These are phyloP conservation scores for Prunella fulvescens DNA, from an alignment of 2,113 vertebrate species.

Conservation along the genomic window DNA sequence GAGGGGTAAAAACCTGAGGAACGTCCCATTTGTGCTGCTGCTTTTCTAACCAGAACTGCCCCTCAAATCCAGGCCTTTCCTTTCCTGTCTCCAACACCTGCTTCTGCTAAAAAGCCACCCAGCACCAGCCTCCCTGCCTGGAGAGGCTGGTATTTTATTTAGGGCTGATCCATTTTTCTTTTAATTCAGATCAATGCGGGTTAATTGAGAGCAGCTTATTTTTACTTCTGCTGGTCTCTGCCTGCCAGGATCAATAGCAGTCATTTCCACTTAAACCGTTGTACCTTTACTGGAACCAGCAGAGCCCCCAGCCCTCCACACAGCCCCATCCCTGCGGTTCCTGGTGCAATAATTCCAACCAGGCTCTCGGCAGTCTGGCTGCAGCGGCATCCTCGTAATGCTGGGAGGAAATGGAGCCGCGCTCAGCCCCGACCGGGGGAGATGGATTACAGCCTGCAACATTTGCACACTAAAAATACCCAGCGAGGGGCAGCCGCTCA, in stretches of 20 bases:
- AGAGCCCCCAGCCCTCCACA: background rate
- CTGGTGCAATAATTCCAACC: background rate
- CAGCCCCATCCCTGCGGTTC: background rate
- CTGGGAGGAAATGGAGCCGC: background rate
- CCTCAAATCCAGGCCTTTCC: background rate
- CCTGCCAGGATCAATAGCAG: conserved; percentile 68
- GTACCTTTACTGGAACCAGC: conserved; percentile 66
- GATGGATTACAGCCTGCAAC: background rate
- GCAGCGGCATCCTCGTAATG: conserved; percentile 30
- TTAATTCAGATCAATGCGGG: conserved; percentile 69
- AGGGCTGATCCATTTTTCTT: conserved; percentile 51
- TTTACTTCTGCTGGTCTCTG: conserved; percentile 60
- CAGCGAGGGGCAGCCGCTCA: background rate
- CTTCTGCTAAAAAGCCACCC: background rate
- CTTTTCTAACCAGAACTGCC: background rate
- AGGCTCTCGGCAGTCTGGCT: background rate
- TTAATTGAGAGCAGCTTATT: conserved; percentile 72
- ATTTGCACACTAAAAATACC: conserved; percentile 32
- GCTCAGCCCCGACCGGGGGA: background rate
- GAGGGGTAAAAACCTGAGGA: background rate
- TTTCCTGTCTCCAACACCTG: background rate
- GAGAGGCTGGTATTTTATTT: conserved; percentile 5
- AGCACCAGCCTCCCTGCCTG: background rate
- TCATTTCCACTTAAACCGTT: conserved; percentile 67
- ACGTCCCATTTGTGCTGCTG: accelerated